Percentiles rank a stretch among this genome's conserved stretches.
Evolutionary conservation across 2,113 vertebrate genomes (phyloP).

Genomic region (Rhinopomastus cyanomelas): DNA sequence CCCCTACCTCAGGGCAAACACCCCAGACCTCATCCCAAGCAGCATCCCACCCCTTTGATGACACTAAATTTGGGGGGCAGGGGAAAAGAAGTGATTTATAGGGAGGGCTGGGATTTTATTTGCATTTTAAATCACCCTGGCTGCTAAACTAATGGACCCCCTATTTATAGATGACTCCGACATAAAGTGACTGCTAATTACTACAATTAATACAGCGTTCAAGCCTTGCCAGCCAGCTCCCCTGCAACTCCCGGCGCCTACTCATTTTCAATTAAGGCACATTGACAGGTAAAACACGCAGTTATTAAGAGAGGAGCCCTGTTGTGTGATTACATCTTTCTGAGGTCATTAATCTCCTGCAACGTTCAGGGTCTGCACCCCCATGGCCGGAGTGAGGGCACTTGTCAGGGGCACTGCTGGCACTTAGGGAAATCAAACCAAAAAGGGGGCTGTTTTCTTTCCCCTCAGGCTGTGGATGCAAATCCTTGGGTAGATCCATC

Average conservation of each 20-base stretch:
- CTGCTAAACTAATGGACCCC: conserved; percentile 76
- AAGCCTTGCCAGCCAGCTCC: conserved; percentile 76
- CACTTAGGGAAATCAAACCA: not conserved
- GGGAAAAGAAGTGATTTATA: conserved; percentile 53
- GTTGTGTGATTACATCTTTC: conserved; percentile 75
- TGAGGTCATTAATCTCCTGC: conserved; percentile 69
- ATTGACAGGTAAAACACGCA: conserved; percentile 76
- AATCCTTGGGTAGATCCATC: not conserved
- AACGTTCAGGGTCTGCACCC: conserved; percentile 3
- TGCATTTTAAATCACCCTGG: conserved; percentile 77
- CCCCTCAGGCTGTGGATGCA: not conserved
- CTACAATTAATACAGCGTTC: conserved; percentile 81
- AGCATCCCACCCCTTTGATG: not conserved
- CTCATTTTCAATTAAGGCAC: conserved; percentile 81
- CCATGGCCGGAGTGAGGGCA: not conserved
- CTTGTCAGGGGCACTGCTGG: not conserved
- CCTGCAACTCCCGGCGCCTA: conserved; percentile 75
- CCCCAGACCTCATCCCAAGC: not conserved
- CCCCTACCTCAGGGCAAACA: not conserved
- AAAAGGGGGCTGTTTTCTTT: too few relatives aligned
- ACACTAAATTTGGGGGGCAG: not conserved
- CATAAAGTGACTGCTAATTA: conserved; percentile 84
- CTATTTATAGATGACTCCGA: conserved; percentile 83
- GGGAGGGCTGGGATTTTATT: conserved; percentile 72
- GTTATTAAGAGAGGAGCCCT: conserved; percentile 74